Base-by-base conservation (phyloP, 2,113 vertebrate species). In the Tretioscincus oriximinensis region DNA sequence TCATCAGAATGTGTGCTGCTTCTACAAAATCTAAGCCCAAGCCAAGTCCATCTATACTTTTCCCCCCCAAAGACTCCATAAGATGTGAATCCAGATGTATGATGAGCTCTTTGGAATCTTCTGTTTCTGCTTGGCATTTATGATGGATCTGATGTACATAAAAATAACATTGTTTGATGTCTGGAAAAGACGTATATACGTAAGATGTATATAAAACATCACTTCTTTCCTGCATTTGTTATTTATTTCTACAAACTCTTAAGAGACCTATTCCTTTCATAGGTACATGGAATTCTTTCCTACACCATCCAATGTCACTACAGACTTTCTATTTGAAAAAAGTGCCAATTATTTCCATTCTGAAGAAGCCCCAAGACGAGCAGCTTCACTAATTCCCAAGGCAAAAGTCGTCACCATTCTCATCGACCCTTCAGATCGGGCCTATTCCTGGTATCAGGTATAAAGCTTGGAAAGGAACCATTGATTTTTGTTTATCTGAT, bases 211-310 rank as follows among this genome's bases (percentile, higher is more conserved):
- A 16, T 41, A 41, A 41, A 58, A 65, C 54, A 61, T 67, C 47
- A n/a, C 20, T 72, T 61, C 21, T 7, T 70, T 35, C 69, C 6
- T 64, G 28, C 47, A 35, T 14, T n/a, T 54, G 4, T 10, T 69
- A 49, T 65, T 24, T 31, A 60, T 18, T 76, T 86, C 2, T 72
- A 31, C 84, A 84, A 85, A 70, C 73, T 82, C 93, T 81, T 90
- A 87, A 92, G 82, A 49, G 81, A 73, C 47, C 47, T 85, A 12
- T 89, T 95, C 69, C 74, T 91, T 94, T 92, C 86, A 31, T 91
- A 99, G 98, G 98, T 99, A 99, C 84, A 99, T 99, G 98, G 98
- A 98, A 90, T 99, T 99, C 89, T 99, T 99, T 82, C 97, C 98
- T 0, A 85, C 96, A 71, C 98, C 98, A 69, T 98, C 98, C 64